Evolutionary conservation across 2,888 invertebrate species (phyloP).

Genomic region (Amiota mariae): DNA sequence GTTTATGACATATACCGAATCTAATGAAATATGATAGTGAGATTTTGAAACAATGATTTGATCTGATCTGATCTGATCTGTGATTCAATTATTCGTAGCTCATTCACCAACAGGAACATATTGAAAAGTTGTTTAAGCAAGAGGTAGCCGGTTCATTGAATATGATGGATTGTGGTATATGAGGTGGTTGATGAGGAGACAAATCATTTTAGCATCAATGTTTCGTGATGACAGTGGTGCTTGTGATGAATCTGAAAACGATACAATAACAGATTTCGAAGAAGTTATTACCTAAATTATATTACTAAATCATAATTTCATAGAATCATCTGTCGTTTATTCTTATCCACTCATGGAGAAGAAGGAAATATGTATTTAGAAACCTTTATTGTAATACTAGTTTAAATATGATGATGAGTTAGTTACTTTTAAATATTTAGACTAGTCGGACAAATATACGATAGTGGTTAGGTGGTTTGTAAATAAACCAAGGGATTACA

Average conservation of each 20-base stretch:
- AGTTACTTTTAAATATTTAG: too few species aligned
- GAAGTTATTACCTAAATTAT: too few species aligned
- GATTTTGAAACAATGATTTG: constrained; percentile 77
- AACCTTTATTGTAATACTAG: too few species aligned
- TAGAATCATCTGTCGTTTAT: too few species aligned
- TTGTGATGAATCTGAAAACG: constrained; percentile 86
- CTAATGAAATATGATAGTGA: constrained; percentile 78
- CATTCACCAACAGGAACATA: constrained; percentile 65
- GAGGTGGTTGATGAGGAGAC: too few species aligned
- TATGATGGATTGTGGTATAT: not conserved
- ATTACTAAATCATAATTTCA: too few species aligned
- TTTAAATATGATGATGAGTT: too few species aligned
- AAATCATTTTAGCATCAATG: constrained; percentile 42
- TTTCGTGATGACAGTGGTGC: constrained; percentile 72
- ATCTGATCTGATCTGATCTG: constrained; percentile 81
- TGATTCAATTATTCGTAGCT: constrained; percentile 82
- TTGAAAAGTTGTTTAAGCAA: constrained; percentile 48
- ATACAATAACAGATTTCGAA: constrained; percentile 85
- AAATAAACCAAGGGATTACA: too few species aligned
- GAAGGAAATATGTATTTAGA: too few species aligned
- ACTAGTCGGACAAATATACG: too few species aligned
- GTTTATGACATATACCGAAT: constrained; percentile 76
- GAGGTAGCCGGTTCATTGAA: constrained; percentile 34
- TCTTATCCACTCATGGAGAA: too few species aligned
- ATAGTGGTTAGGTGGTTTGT: too few species aligned